Base-by-base conservation (phyloP, 1,140 invertebrate genomes). In the Diorhabda carinulata region DNA sequence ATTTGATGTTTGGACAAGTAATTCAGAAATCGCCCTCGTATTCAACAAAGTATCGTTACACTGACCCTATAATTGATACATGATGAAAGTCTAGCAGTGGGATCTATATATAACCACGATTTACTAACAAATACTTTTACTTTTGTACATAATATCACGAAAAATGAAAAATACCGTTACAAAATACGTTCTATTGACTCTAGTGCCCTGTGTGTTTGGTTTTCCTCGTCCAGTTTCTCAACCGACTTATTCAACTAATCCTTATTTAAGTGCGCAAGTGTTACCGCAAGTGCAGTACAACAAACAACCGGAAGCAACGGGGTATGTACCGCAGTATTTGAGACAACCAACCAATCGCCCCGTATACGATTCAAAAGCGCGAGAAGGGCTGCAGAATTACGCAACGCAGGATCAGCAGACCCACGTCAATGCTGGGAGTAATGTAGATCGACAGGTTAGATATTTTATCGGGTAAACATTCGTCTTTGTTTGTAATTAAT, bases 371-470 rank as follows among this genome's bases (percentile, higher is more conserved):
- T 6, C 64, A 4, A 65, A 43, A 40, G 43, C 4, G 42, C 25
- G 47, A n/a, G 64, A 65, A 65, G 64, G 64, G 5, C 10, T 65
- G 5, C 64, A 65, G 41, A 65, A 65, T 57, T 65, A 65, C 42
- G 64, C 64, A n/a, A 56, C 64, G 8, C 45, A 65, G 3, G 40
- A 57, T 6, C 64, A 56, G 4, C 45, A 3, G 45, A 41, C 41
- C 5, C 44, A 64, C 10, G 44, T 64, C 8, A 4, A 57, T n/a
- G 8, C 57, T 56, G 5, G 43, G 41, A 40, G 25, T 42, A 40
- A 5, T 42, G 64, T 57, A 4, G 56, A 65, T 42, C 25, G 64
- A 65, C 64, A 65, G 52, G 64, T 65, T 8, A 65, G 43, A n/a
- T 43, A 25, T n/a, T 52, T 52, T 52, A 8, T 52, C n/a, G 45